Base-by-base conservation (phyloP, 64 coral and sea anemone species). In the Stichodactyla helianthus region DNA sequence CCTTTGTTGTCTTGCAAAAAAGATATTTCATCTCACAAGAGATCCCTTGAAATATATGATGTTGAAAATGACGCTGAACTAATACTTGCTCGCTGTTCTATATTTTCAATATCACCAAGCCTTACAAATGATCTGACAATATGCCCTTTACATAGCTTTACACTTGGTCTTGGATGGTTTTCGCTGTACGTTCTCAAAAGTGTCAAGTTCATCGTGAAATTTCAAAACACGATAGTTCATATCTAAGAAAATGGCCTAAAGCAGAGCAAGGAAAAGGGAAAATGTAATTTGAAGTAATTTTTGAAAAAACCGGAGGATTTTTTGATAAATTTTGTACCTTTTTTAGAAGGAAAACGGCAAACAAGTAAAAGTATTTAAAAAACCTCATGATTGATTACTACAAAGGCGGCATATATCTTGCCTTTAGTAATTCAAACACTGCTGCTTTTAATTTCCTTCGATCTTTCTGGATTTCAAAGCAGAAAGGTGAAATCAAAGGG, bases 11-110 rank as follows among this genome's bases (percentile, higher is more conserved):
- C 84, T 51, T 86, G 84, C 20, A 86, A 27, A 4, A 86, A 86
- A 86, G 59, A 67, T 68, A 86, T 86, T 17, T 44, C 84, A 28
- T n/a, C 10, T 59, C 84, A 86, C 61, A 86, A 86, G 61, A 62
- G 55, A 50, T 59, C 51, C 25, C 51, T 20, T 20, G 31, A 51
- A 26, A 64, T 86, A 25, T 26, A 64, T 20, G 84, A 86, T 51
- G 84, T 86, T 7, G 26, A 70, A 6, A 86, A 86, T 52, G 84
- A 62, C 31, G 61, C 52, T 25, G 84, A 86, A 26, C 84, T 86
- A 9, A 86, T 86, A 18, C 84, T 86, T 86, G 84, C 84, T 7
- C 84, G 60, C 67, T 55, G 55, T 62, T 59, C 44, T 12, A 50
- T 86, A 15, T 71, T 86, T 86, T 25, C 56, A 9, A 52, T 70